A percentile compares a stretch with the other conserved stretches of the same genome.
Conservation (phyloP, 2,797 vertebrate species). For the Benthosema pterotum region DNA sequence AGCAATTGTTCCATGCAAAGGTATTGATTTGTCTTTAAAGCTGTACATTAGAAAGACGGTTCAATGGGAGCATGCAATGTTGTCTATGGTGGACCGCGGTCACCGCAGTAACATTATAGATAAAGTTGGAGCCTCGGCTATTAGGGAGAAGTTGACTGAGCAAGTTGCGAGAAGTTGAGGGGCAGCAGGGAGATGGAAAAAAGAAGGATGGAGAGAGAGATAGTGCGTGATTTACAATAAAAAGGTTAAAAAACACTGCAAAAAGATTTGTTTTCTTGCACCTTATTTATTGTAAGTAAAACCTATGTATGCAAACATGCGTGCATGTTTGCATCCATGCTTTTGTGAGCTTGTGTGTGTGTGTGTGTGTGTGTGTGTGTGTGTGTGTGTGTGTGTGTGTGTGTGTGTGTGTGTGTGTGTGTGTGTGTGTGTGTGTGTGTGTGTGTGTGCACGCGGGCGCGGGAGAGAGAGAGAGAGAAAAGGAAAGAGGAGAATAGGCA, state of each 20-base stretch:
- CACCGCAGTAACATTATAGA: no score
- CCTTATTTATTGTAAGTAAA: no score
- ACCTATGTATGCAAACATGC: slow-evolving; percentile 2
- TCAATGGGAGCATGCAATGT: background rate
- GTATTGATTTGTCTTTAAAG: background rate
- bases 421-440: background rate
- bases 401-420: no score
- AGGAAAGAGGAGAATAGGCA: no score
- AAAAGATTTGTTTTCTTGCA: no score
- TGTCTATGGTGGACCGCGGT: background rate
- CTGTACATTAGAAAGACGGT: background rate
- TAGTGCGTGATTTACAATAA: no score
- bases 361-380: no score
- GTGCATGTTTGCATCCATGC: slow-evolving; percentile 5
- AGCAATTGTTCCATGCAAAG: background rate
- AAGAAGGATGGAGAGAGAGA: no score
- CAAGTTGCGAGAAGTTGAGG: background rate
- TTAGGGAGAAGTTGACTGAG: background rate
- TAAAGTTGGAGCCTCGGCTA: background rate
- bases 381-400: no score
- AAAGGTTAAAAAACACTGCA: slow-evolving; percentile 24
- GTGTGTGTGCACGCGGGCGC: no score
- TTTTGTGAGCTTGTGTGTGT: slow-evolving; percentile 15
- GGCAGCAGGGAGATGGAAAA: background rate
- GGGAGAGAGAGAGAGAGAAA: no score